Evolutionary conservation across 2,797 vertebrate species (phyloP).

Genomic region (Hapalemur alaotrensis): DNA sequence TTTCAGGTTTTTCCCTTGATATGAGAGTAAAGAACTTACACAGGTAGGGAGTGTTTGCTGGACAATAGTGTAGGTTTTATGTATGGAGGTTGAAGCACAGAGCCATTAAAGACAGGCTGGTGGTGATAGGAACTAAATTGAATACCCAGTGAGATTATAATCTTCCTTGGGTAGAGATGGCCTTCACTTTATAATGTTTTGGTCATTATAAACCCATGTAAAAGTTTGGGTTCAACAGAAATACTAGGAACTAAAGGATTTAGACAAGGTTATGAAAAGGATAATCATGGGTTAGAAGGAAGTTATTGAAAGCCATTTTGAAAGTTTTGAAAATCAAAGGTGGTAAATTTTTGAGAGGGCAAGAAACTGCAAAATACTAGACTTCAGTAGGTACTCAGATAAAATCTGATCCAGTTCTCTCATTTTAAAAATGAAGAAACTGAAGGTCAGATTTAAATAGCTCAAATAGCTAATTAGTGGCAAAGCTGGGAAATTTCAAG

Average conservation of each 20-base stretch:
- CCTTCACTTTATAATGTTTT: not conserved
- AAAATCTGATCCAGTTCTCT: not conserved
- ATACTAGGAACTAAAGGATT: not conserved
- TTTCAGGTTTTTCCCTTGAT: not conserved
- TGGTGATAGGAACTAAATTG: not conserved
- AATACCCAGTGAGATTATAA: not conserved
- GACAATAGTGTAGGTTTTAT: not conserved
- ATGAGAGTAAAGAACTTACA: not conserved
- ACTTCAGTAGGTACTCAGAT: not conserved
- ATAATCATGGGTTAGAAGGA: slow-evolving; percentile 33
- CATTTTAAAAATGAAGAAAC: slow-evolving; percentile 37
- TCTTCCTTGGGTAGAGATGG: not conserved
- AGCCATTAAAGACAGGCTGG: not conserved
- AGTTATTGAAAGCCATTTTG: slow-evolving; percentile 11
- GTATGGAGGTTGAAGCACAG: not conserved
- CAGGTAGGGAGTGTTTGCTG: not conserved
- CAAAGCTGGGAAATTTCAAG: not conserved
- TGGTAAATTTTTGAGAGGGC: slow-evolving; percentile 12
- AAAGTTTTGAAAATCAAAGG: slow-evolving; percentile 36
- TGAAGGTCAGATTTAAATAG: not conserved
- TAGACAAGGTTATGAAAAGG: slow-evolving; percentile 23
- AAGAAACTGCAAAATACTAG: not conserved
- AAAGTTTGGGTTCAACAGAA: not conserved
- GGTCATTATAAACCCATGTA: not conserved
- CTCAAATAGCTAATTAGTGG: slow-evolving; percentile 7